Conservation (phyloP, 2,888 invertebrate species). For the Epinotia bilunana region DNA sequence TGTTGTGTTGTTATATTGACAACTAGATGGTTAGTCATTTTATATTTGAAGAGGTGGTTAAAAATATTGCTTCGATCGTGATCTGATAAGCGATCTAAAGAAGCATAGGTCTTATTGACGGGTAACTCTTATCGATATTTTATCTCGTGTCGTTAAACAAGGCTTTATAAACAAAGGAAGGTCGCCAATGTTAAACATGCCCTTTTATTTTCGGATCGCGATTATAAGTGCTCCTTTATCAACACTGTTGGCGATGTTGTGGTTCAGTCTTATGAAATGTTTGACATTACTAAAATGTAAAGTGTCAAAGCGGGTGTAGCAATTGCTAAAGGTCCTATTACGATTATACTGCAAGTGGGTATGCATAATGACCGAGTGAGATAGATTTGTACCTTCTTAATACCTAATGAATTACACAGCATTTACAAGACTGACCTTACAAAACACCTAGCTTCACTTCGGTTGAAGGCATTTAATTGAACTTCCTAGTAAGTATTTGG, state of each 20-base stretch:
- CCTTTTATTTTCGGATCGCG: slow-evolving; percentile 23
- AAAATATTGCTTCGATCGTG: slow-evolving; percentile 5
- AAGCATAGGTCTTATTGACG: slow-evolving; percentile 5
- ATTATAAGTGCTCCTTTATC: slow-evolving; percentile 27
- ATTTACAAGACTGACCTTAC: slow-evolving; percentile 4
- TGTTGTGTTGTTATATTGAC: slow-evolving; percentile 17
- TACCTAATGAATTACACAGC: background rate
- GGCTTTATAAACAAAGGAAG: slow-evolving; percentile 36
- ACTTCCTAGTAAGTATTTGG: slow-evolving; percentile 12
- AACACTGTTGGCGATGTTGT: background rate
- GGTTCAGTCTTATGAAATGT: slow-evolving; percentile 13
- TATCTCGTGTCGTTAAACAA: background rate
- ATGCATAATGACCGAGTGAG: background rate
- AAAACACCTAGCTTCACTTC: background rate
- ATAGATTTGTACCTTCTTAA: background rate
- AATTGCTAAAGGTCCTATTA: slow-evolving; percentile 13
- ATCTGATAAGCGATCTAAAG: slow-evolving; percentile 20
- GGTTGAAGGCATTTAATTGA: slow-evolving; percentile 38
- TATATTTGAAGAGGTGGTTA: background rate
- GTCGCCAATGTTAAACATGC: slow-evolving; percentile 12
- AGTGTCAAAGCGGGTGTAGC: background rate
- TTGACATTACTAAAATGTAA: slow-evolving; percentile 23
- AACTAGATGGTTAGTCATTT: slow-evolving; percentile 1
- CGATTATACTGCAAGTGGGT: background rate
- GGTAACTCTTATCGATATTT: background rate